Conservation (phyloP, 2,888 invertebrate species). For the Euplagia quadripunctaria region DNA sequence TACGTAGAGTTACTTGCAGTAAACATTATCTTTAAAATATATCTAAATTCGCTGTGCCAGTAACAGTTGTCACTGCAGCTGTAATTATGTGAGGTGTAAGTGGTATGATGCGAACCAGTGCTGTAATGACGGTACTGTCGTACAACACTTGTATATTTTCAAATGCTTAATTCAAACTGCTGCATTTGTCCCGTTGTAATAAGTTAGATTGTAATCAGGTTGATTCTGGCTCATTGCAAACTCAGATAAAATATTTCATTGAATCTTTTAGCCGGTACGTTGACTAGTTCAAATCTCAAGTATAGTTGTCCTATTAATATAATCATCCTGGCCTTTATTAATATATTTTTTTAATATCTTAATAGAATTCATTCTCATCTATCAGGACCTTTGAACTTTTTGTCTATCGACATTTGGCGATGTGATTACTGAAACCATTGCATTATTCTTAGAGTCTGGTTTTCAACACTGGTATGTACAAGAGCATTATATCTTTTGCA, state of each 20-base stretch:
- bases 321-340: no score
- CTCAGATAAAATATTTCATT: not conserved
- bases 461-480: no score
- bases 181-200: not conserved
- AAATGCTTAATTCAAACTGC: not conserved
- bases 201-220: not conserved
- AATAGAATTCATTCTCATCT: no score
- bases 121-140: conserved; percentile 9
- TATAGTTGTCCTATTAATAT: no score
- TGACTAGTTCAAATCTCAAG: not conserved
- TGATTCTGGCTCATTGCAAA: not conserved
- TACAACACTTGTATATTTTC: conserved; percentile 2
- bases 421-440: no score
- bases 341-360: no score
- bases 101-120: conserved; percentile 8
- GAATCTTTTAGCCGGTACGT: not conserved
- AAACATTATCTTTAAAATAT: conserved; percentile 13
- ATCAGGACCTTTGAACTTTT: no score
- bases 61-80: conserved; percentile 34
- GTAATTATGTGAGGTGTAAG: conserved; percentile 17
- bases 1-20: conserved; percentile 4
- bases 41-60: conserved; percentile 16
- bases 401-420: no score
- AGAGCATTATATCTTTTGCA: no score
- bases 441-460: no score